Conservation (phyloP, 2,113 vertebrate species). For the Urocitellus parryii region DNA sequence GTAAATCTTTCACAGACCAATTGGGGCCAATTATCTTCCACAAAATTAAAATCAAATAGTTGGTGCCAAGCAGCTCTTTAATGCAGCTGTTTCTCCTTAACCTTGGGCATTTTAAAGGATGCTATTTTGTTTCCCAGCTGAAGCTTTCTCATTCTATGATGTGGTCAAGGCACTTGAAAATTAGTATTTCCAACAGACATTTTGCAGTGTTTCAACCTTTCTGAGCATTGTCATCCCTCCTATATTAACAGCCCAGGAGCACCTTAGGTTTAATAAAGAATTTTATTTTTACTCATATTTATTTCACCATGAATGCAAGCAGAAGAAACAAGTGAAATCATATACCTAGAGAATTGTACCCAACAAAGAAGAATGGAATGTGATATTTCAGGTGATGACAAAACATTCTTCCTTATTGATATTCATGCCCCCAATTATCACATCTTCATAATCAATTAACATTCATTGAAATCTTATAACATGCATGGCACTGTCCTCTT, state of each 20-base stretch:
- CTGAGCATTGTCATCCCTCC: background rate
- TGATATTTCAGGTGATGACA: slow-evolving; percentile 3
- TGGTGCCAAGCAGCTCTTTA: slow-evolving; percentile 32
- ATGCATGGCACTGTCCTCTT: background rate
- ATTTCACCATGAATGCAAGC: background rate
- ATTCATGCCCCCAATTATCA: background rate
- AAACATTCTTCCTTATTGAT: background rate
- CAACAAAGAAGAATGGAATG: slow-evolving; percentile 18
- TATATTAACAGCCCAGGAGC: background rate
- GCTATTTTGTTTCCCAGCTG: background rate
- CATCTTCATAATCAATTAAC: background rate
- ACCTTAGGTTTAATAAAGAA: background rate
- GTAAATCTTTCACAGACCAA: slow-evolving; percentile 53
- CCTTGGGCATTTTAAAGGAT: background rate
- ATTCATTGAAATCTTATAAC: background rate
- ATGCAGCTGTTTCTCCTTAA: slow-evolving; percentile 64
- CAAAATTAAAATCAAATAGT: slow-evolving; percentile 64
- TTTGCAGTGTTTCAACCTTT: slow-evolving; percentile 25
- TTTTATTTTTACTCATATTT: background rate
- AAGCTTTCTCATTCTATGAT: background rate
- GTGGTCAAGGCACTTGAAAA: background rate
- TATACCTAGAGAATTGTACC: background rate
- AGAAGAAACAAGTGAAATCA: slow-evolving; percentile 9
- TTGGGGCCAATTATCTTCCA: slow-evolving; percentile 57
- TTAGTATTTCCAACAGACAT: slow-evolving; percentile 13